Conservation (phyloP, 1,140 invertebrate genomes). For the Drosophila suzukii region DNA sequence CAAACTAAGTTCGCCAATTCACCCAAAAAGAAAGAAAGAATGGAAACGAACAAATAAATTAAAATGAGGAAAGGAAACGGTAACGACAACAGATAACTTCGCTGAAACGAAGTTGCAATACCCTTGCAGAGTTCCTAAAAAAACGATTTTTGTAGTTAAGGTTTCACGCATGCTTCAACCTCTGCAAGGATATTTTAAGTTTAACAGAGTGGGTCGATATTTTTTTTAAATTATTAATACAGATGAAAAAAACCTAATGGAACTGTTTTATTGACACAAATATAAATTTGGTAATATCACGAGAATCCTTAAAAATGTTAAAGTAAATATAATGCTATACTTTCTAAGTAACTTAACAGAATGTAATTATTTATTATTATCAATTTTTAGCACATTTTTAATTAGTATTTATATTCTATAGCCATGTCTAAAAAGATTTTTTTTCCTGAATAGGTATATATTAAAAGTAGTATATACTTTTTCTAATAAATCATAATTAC, state of each 20-base stretch:
- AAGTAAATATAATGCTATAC: too few relatives aligned
- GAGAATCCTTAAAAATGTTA: too few relatives aligned
- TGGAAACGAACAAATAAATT: conserved; percentile 58
- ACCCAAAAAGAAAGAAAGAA: conserved; percentile 71
- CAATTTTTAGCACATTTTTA: too few relatives aligned
- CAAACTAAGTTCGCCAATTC: conserved; percentile 84
- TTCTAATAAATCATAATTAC: too few relatives aligned
- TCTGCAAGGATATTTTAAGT: conserved; percentile 17
- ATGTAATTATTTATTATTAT: too few relatives aligned
- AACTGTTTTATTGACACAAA: not conserved
- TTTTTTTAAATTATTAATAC: too few relatives aligned
- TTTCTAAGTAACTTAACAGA: too few relatives aligned
- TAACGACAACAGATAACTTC: conserved; percentile 33
- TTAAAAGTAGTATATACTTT: too few relatives aligned
- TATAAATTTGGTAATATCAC: not conserved
- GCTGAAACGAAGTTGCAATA: conserved; percentile 26
- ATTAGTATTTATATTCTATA: too few relatives aligned
- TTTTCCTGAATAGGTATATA: too few relatives aligned
- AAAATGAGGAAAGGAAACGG: conserved; percentile 43
- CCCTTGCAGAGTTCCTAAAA: conserved; percentile 5
- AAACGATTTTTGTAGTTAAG: not conserved
- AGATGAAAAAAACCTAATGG: too few relatives aligned
- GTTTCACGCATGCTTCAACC: not conserved
- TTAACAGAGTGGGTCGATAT: conserved; percentile 15
- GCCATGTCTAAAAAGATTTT: too few relatives aligned